Base-by-base conservation (phyloP, 2,113 vertebrate genomes). In the Diphyllodes magnificus region DNA sequence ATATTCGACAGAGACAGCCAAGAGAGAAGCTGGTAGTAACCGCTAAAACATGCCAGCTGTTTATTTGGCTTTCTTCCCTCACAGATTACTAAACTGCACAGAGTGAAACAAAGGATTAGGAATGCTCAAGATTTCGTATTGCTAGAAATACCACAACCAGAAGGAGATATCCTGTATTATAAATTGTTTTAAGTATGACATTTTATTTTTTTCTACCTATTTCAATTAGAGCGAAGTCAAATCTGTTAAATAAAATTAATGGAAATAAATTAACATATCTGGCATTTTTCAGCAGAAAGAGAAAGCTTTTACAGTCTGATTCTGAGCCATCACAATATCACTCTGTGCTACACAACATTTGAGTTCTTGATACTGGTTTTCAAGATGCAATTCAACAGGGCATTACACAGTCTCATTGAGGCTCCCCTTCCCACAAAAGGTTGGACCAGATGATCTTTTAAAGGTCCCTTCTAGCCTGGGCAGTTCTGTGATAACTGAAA, bases 1-100 rank as follows among this genome's bases (percentile, higher is more conserved):
- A 53, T 33, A 93, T 64, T 82, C 6, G 0, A 79, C 49, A 83
- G 71, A 90, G 88, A 92, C 94, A 94, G 95, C 88, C 95, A 96
- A 86, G 90, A 92, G 88, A 95, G 83, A 93, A 92, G 83, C 88
- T 51, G 4, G 76, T 75, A 96, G 82, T 90, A 96, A 93, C 90
- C 0, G 57, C 82, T 96, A 94, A 86, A 96, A 96, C 88, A 88
- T 40, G 94, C 94, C 95, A 96, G 96, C 94, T 97, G 95, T 96
- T 96, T 96, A 92, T 92, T 77, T 96, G 95, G 95, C 93, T 92
- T 68, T 75, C 88, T 96, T 95, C 96, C 95, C 90, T 88, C 56
- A n/a, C 45, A 93, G 82, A 97, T 96, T 92, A 95, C 86, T 86
- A 88, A 95, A 94, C 80, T 92, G 93, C 28, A 92, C 31, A 90